A percentile compares a stretch with the other conserved stretches of the same genome.
phyloP scores from a whole-genome alignment of 2,797 vertebrate species.

The Lophius americanus region DNA sequence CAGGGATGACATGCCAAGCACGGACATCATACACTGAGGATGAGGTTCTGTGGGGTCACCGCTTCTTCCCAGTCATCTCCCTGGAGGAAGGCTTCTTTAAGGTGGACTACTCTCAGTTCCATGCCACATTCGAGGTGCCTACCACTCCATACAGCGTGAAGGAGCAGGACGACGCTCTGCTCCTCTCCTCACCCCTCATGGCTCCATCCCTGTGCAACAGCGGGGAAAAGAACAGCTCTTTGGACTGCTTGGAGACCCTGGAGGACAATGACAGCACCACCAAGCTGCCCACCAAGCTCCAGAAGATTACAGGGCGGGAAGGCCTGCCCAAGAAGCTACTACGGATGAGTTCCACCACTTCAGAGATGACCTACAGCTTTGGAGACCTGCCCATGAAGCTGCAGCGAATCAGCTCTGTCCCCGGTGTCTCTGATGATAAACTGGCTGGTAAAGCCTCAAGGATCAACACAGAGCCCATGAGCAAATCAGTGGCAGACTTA shows the following conservation, averaged over 20 bases:
- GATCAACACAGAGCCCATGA: slow-evolving; percentile 92
- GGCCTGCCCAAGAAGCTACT: slow-evolving; percentile 96
- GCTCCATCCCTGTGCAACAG: slow-evolving; percentile 95
- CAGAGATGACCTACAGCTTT: slow-evolving; percentile 98
- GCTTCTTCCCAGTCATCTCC: slow-evolving; percentile 98
- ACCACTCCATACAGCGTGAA: slow-evolving; percentile 96
- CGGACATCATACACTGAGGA: slow-evolving; percentile 98
- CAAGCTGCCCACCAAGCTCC: slow-evolving; percentile 95
- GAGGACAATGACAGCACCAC: slow-evolving; percentile 90
- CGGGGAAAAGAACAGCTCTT: slow-evolving; percentile 92
- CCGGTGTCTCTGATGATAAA: slow-evolving; percentile 95
- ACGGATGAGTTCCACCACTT: slow-evolving; percentile 98
- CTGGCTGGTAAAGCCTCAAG: slow-evolving; percentile 89
- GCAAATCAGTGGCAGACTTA: slow-evolving; percentile 97
- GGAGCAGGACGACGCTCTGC: slow-evolving; percentile 96
- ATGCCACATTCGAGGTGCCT: slow-evolving; percentile 96
- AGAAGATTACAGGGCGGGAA: slow-evolving; percentile 95
- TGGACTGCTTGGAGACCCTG: slow-evolving; percentile 93
- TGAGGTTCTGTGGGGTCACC: slow-evolving; percentile 98
- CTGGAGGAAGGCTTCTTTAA: slow-evolving; percentile 99
- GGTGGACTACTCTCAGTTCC: slow-evolving; percentile 99
- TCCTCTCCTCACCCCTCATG: slow-evolving; percentile 96
- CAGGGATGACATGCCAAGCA: slow-evolving; percentile 99
- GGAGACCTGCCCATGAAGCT: slow-evolving; percentile 98
- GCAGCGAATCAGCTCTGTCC: slow-evolving; percentile 98